Percentiles rank a stretch among this genome's conserved stretches.
Evolutionary conservation across 2,888 invertebrate species (phyloP).

Genomic region (Cheiracanthium punctorium): DNA sequence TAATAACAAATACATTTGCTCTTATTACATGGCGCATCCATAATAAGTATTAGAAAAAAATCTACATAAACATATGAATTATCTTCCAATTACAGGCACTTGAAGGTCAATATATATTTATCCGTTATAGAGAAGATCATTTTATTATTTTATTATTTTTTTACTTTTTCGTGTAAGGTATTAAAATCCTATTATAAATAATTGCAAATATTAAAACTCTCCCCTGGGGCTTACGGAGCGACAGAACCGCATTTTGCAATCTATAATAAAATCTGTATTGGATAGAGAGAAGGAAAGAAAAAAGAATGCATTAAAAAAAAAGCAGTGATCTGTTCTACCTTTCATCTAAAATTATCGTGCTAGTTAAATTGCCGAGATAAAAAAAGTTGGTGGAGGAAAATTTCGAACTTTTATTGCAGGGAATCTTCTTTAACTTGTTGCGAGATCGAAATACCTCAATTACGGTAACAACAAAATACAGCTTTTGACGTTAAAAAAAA

Average conservation of each 20-base stretch:
- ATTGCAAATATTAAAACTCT: neutral
- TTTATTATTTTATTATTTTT: too few species aligned
- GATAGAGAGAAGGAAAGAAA: neutral
- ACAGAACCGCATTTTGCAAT: neutral
- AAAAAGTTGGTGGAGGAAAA: too few species aligned
- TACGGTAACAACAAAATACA: neutral
- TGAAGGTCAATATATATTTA: too few species aligned
- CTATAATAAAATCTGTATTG: neutral
- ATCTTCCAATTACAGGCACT: too few species aligned
- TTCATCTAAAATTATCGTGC: neutral
- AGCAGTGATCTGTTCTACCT: neutral
- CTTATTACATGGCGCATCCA: too few species aligned
- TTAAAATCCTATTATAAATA: neutral
- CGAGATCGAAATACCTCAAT: neutral
- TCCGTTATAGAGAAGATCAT: too few species aligned
- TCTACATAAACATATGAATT: too few species aligned
- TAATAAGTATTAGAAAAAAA: too few species aligned
- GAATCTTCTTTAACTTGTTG: neutral
- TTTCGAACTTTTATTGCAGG: neutral
- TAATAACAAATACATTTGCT: too few species aligned
- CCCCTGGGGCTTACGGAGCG: too few species aligned
- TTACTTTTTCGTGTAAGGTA: too few species aligned
- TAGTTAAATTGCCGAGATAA: neutral
- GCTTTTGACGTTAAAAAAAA: neutral
- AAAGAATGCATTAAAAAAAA: neutral